Conservation (phyloP, 92 coral and sea anemone species). For the Pocillopora grandis region DNA sequence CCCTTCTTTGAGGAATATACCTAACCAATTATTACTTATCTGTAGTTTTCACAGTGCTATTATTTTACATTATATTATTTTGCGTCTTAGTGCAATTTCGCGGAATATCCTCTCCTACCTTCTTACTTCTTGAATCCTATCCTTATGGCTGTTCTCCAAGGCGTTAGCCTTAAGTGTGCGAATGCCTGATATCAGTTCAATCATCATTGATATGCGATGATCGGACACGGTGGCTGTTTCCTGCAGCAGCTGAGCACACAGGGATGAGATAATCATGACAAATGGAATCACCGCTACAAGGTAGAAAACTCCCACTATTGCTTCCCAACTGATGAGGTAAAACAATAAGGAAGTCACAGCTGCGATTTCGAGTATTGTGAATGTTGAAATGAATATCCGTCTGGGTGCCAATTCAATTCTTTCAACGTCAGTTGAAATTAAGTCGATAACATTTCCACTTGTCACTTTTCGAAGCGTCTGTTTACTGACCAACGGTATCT, state of each 20-base stretch:
- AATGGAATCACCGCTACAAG: conserved; percentile 10
- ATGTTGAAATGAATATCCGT: conserved; percentile 12
- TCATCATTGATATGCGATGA: conserved; percentile 24
- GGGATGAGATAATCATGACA: neutral
- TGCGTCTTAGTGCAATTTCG: no score
- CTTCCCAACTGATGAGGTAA: conserved; percentile 23
- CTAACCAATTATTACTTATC: no score
- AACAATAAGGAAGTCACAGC: conserved; percentile 8
- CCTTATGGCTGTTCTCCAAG: conserved; percentile 24
- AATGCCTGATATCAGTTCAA: conserved; percentile 27
- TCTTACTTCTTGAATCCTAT: conserved; percentile 24
- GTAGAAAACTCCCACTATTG: conserved; percentile 12
- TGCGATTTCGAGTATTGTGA: conserved; percentile 1
- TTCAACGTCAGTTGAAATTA: conserved; percentile 34
- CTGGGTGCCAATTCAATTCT: conserved; percentile 35
- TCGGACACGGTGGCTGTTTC: conserved; percentile 27
- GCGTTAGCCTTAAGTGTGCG: conserved; percentile 38
- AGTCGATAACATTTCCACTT: conserved; percentile 22
- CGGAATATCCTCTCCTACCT: neutral
- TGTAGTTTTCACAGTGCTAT: no score
- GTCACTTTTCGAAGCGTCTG: conserved; percentile 27
- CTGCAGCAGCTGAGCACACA: conserved; percentile 18
- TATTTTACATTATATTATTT: no score
- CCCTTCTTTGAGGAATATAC: no score
- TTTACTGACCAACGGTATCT: conserved; percentile 32